Conservation (phyloP, 2,888 invertebrate species). For the Agrotis exclamationis region DNA sequence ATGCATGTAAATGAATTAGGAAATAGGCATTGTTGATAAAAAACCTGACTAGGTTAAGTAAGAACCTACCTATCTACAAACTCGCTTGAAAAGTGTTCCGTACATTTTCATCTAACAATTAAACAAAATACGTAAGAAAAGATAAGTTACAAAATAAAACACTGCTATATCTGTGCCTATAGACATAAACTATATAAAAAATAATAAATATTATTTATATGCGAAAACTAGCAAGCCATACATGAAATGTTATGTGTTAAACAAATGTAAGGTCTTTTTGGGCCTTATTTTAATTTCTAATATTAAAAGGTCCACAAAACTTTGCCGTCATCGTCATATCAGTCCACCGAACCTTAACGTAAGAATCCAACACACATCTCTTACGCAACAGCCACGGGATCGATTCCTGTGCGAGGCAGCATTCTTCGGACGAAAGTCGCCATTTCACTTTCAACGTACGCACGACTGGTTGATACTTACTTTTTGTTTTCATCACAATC, state of each 20-base stretch:
- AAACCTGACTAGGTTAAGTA: neutral
- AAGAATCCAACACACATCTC: conserved; percentile 52
- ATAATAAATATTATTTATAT: no score
- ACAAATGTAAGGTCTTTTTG: no score
- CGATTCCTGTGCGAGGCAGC: conserved; percentile 77
- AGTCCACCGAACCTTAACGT: conserved; percentile 23
- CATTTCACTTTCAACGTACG: conserved; percentile 83
- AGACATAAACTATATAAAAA: no score
- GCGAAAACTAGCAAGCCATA: no score
- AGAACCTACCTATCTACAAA: neutral
- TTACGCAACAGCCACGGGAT: conserved; percentile 67
- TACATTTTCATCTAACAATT: no score
- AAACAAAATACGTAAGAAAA: no score
- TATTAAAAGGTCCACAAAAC: no score
- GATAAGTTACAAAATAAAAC: no score
- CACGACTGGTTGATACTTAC: conserved; percentile 72
- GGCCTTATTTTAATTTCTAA: no score
- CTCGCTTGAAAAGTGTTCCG: neutral
- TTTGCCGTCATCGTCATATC: no score
- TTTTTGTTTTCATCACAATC: conserved; percentile 40
- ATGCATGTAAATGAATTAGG: conserved; percentile 36
- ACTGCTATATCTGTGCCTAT: no score
- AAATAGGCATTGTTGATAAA: conserved; percentile 4
- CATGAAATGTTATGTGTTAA: no score
- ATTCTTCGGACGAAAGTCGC: conserved; percentile 83